Conservation (phyloP, 2,113 vertebrate species). For the Protomyctophum bolini region DNA sequence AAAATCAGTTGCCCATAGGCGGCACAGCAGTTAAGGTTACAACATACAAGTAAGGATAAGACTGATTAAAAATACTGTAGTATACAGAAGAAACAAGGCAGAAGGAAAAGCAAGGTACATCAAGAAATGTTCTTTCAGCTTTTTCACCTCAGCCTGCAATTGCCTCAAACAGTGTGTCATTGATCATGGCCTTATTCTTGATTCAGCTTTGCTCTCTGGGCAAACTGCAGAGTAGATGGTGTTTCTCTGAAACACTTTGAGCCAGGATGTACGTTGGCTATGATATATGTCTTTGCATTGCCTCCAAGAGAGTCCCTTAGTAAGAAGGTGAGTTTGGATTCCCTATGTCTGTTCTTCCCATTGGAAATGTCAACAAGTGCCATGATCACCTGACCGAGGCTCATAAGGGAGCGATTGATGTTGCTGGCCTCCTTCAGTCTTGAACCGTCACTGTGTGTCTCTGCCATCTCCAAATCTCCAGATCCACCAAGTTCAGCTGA, state of each 20-base stretch:
- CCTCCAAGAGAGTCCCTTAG: slow-evolving; percentile 95
- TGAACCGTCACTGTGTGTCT: slow-evolving; percentile 91
- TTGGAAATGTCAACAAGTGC: slow-evolving; percentile 93
- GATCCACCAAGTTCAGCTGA: slow-evolving; percentile 92
- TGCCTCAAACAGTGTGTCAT: slow-evolving; percentile 92
- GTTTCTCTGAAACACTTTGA: slow-evolving; percentile 96
- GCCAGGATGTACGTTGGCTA: slow-evolving; percentile 96
- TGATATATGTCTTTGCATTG: slow-evolving; percentile 94
- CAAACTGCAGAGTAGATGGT: slow-evolving; percentile 95
- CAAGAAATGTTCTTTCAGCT: slow-evolving; percentile 81
- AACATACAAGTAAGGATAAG: too few relatives aligned
- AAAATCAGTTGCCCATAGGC: too few relatives aligned
- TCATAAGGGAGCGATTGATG: slow-evolving; percentile 94
- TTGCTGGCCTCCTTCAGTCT: slow-evolving; percentile 93
- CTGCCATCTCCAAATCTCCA: slow-evolving; percentile 95
- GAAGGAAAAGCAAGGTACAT: too few relatives aligned
- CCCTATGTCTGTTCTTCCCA: slow-evolving; percentile 91
- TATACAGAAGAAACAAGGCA: too few relatives aligned
- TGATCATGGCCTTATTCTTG: slow-evolving; percentile 96
- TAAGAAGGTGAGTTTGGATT: slow-evolving; percentile 95
- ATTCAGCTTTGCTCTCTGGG: slow-evolving; percentile 94
- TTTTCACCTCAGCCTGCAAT: slow-evolving; percentile 92
- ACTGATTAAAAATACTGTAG: too few relatives aligned
- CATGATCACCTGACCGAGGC: slow-evolving; percentile 93
- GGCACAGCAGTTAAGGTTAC: too few relatives aligned